Evolutionary conservation across 2,113 vertebrate species (phyloP).

Genomic region (Rhagologus leucostigma): DNA sequence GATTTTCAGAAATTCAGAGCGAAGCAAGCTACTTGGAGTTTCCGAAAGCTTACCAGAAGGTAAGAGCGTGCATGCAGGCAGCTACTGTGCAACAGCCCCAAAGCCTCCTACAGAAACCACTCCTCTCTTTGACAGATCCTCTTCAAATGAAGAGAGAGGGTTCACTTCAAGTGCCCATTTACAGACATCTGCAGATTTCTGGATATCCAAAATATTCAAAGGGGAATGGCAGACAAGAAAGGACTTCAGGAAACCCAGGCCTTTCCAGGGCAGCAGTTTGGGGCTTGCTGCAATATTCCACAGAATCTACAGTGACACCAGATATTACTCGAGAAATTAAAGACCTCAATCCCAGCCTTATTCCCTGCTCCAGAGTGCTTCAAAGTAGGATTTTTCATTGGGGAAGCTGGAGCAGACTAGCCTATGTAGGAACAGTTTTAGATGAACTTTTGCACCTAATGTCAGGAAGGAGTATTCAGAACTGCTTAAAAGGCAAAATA

Average conservation of each 20-base stretch:
- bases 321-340: background rate
- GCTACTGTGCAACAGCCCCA: background rate
- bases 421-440: background rate
- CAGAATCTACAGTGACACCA: background rate
- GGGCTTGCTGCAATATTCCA: background rate
- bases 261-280: background rate
- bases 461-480: background rate
- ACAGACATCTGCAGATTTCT: background rate
- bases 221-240: background rate
- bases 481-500: background rate
- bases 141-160: background rate
- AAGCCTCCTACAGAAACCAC: background rate
- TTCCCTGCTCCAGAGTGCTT: background rate
- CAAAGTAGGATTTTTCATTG: background rate
- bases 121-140: background rate
- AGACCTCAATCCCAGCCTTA: background rate
- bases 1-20: background rate
- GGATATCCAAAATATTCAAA: background rate
- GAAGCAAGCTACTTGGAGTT: background rate
- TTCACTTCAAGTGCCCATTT: background rate
- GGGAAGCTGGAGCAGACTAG: background rate
- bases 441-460: background rate
- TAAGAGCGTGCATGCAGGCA: background rate
- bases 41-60: background rate
- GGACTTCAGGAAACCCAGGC: background rate